Conservation (phyloP, 2,888 invertebrate genomes). For the Brachylomia viminalis region DNA sequence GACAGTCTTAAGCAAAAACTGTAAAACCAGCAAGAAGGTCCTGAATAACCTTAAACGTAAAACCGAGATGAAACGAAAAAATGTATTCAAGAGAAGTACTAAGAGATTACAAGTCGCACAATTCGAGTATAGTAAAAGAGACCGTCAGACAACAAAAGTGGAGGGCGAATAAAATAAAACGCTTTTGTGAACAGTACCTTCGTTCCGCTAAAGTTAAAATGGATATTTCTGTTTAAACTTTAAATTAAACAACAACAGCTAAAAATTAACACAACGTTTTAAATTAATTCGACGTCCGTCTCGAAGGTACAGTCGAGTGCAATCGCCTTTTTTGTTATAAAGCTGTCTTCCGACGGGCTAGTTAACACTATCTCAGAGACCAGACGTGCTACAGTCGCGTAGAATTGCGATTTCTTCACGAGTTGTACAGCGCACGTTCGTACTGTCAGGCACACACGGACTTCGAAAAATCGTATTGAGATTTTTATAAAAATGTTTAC, state of each 20-base stretch:
- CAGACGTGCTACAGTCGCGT: slow-evolving; percentile 71
- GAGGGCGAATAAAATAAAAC: slow-evolving; percentile 43
- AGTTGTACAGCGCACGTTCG: slow-evolving; percentile 34
- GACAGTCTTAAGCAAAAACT: slow-evolving; percentile 39
- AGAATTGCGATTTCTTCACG: slow-evolving; percentile 45
- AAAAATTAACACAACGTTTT: slow-evolving; percentile 75
- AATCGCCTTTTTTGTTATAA: slow-evolving; percentile 73
- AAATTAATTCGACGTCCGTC: slow-evolving; percentile 73
- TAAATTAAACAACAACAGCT: slow-evolving; percentile 69
- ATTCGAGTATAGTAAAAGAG: slow-evolving; percentile 53
- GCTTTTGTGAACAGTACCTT: slow-evolving; percentile 36
- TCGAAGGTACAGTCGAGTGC: slow-evolving; percentile 73
- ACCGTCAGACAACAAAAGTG: slow-evolving; percentile 41
- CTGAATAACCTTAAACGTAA: slow-evolving; percentile 29
- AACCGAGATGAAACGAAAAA: slow-evolving; percentile 34
- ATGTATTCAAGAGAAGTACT: slow-evolving; percentile 45
- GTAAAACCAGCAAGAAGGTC: slow-evolving; percentile 25
- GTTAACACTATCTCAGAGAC: slow-evolving; percentile 79
- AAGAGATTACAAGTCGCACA: slow-evolving; percentile 51
- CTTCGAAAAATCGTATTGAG: slow-evolving; percentile 41
- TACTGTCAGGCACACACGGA: slow-evolving; percentile 47
- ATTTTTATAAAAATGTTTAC: slow-evolving; percentile 49
- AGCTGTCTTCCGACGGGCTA: slow-evolving; percentile 68
- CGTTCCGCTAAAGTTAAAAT: slow-evolving; percentile 53
- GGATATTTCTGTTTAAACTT: slow-evolving; percentile 61